Evolutionary conservation across 30 jellyfish, hydroid and myxozoan genomes (phyloP).

Genomic region (Aurelia coerulea): DNA sequence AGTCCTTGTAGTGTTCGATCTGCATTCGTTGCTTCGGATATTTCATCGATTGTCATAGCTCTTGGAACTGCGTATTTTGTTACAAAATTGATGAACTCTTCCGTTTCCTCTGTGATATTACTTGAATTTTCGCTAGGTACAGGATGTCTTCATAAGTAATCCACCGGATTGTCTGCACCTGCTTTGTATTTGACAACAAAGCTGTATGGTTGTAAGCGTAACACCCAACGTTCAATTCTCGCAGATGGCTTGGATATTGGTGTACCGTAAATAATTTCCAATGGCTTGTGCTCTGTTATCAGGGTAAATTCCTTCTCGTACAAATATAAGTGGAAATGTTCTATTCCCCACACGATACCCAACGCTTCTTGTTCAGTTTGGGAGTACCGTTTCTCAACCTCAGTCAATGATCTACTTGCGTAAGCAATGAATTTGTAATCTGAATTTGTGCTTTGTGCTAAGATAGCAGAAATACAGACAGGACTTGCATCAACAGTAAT

Average conservation of each 20-base stretch:
- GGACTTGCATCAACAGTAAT: constrained; percentile 23
- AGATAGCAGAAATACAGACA: not conserved
- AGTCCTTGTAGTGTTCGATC: no score
- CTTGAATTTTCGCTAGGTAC: constrained; percentile 2
- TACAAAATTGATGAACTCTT: constrained; percentile 33
- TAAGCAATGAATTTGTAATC: constrained; percentile 16
- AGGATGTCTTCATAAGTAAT: constrained; percentile 31
- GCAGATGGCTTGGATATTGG: constrained; percentile 38
- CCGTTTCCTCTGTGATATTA: constrained; percentile 32
- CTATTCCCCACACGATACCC: no score
- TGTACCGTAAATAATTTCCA: constrained; percentile 35
- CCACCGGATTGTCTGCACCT: constrained; percentile 32
- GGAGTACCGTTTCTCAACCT: constrained; percentile 14
- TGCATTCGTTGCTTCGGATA: no score
- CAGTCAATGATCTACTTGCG: constrained; percentile 14
- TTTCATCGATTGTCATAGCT: not conserved
- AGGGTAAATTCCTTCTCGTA: no score
- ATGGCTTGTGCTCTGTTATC: no score
- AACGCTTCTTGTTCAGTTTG: not conserved
- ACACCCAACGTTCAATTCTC: not conserved
- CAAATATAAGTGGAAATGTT: no score
- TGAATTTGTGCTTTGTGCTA: no score
- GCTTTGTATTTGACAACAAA: constrained; percentile 24
- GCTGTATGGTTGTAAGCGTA: no score
- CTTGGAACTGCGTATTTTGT: constrained; percentile 32